phyloP scores from a whole-genome alignment of 1,140 invertebrate genomes.

The Gryllus bimaculatus region DNA sequence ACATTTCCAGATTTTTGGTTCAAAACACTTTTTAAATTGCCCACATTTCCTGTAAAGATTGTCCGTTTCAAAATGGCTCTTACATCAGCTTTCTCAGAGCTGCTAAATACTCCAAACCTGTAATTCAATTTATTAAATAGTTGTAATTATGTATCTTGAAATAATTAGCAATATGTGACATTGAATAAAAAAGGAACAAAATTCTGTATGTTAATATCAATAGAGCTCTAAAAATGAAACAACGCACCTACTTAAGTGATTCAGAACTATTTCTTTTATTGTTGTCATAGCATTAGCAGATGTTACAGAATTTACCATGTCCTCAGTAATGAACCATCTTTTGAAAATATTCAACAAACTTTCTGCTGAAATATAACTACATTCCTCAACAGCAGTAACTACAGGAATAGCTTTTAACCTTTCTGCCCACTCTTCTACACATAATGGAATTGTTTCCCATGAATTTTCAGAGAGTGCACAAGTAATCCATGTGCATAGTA shows the following conservation, averaged over 20 bases:
- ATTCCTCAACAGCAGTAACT: not conserved
- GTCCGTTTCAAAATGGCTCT: constrained; percentile 11
- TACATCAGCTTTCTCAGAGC: constrained; percentile 7
- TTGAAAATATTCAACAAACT: not conserved
- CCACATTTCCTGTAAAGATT: not conserved
- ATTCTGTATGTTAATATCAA: not conserved
- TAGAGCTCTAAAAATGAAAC: too few species aligned
- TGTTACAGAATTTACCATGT: constrained; percentile 9
- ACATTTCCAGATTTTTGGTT: not conserved
- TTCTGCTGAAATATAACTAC: not conserved
- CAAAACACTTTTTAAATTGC: constrained; percentile 4
- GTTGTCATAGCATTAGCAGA: not conserved
- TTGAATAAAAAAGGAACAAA: not conserved
- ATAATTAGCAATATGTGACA: not conserved
- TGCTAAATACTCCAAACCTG: constrained; percentile 15
- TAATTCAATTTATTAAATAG: not conserved
- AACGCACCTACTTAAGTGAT: constrained; percentile 14
- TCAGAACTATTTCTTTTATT: constrained; percentile 14
- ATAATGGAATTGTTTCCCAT: not conserved
- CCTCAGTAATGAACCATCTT: constrained; percentile 13
- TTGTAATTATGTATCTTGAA: not conserved
- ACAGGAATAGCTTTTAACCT: not conserved
- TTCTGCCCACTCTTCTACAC: not conserved
- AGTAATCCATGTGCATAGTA: not conserved
- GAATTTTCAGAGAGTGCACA: not conserved